Percentiles rank a stretch among this genome's conserved stretches.
Conservation (phyloP, 1,140 invertebrate species). For the Manduca sexta region DNA sequence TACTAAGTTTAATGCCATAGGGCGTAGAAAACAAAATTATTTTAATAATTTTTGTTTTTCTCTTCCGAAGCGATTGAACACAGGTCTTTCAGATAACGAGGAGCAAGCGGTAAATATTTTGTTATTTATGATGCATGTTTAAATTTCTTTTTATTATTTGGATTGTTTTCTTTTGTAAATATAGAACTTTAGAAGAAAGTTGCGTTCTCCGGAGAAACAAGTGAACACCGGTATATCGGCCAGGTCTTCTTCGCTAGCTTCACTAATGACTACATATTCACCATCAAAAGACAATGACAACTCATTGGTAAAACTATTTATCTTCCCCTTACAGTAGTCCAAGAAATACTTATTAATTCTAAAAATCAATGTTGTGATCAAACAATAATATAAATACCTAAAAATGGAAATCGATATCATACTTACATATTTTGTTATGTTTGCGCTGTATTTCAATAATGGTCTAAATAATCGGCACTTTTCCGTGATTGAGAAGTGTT, state of each 20-base stretch:
- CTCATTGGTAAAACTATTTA: conserved; percentile 27
- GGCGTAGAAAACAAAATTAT: neutral
- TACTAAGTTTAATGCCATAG: too few species aligned
- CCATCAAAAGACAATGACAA: conserved; percentile 37
- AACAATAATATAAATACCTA: too few species aligned
- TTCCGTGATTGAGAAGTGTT: too few species aligned
- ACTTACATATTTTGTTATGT: too few species aligned
- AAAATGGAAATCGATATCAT: too few species aligned
- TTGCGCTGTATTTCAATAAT: too few species aligned
- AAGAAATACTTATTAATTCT: too few species aligned
- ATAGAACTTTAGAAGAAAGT: conserved; percentile 76
- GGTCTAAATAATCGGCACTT: too few species aligned
- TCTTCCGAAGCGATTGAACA: conserved; percentile 45
- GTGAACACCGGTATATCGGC: conserved; percentile 58
- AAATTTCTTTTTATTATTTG: neutral
- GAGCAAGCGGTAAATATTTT: conserved; percentile 49
- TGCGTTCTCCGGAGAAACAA: conserved; percentile 72
- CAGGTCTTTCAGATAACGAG: conserved; percentile 74
- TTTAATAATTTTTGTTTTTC: conserved; percentile 19
- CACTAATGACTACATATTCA: conserved; percentile 59
- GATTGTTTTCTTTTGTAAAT: conserved; percentile 8
- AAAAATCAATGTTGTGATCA: too few species aligned
- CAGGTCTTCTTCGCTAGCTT: conserved; percentile 72
- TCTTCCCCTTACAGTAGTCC: too few species aligned
- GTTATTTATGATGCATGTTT: neutral